Evolutionary conservation across 2,113 vertebrate genomes (phyloP).

Genomic region (Loxodonta africana): DNA sequence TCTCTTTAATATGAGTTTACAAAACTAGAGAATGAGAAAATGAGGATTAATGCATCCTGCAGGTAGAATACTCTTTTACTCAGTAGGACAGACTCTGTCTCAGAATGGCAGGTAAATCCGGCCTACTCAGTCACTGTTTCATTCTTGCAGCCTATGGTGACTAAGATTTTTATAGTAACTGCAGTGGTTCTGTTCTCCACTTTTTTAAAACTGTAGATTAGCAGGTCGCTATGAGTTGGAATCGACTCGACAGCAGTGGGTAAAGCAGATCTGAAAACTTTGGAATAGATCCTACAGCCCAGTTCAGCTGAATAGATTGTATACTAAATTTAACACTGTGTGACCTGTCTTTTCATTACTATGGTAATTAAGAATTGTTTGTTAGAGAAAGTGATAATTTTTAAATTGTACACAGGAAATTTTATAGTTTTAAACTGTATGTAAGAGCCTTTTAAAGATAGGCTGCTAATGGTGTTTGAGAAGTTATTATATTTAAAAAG

Average conservation of each 20-base stretch:
- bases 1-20: neutral
- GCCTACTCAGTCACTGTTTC: neutral
- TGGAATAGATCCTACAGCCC: neutral
- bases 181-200: neutral
- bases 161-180: neutral
- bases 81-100: neutral
- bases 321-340: neutral
- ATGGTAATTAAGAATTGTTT: neutral
- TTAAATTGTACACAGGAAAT: neutral
- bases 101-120: neutral
- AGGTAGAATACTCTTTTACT: neutral
- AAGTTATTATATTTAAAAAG: neutral
- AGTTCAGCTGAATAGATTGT: neutral
- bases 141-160: neutral
- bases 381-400: neutral
- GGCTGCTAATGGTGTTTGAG: neutral
- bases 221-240: neutral
- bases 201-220: constrained; percentile 15
- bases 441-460: constrained; percentile 16
- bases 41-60: neutral
- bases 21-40: neutral
- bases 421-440: neutral
- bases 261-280: neutral
- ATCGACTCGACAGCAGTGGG: no score
- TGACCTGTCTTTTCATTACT: neutral